A percentile compares a stretch with the other conserved stretches of the same genome.
phyloP scores from a whole-genome alignment of 2,113 vertebrate species.

The Brachirus orientalis region DNA sequence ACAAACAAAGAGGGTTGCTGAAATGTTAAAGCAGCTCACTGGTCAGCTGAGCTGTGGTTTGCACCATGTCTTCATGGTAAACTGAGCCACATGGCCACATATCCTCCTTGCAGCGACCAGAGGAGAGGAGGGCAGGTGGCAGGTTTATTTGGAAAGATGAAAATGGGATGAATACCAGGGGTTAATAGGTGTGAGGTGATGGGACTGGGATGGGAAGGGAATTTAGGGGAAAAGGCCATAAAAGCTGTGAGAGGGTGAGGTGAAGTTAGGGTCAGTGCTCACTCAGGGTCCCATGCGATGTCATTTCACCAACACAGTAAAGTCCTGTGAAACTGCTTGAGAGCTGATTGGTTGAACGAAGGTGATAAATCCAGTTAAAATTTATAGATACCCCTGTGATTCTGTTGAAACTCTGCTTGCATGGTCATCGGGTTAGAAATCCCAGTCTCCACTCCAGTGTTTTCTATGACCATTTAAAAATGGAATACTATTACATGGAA shows the following conservation, averaged over 20 bases:
- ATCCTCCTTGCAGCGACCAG: constrained; percentile 13
- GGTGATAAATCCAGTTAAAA: constrained; percentile 83
- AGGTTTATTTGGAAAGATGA: constrained; percentile 79
- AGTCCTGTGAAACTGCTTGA: constrained; percentile 81
- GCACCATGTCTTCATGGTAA: constrained; percentile 43
- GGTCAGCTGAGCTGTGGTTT: constrained; percentile 50
- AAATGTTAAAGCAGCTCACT: constrained; percentile 23
- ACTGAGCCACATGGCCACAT: constrained; percentile 51
- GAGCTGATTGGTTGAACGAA: constrained; percentile 84
- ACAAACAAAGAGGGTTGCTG: constrained; percentile 19
- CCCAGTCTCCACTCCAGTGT: no score
- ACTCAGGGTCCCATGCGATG: constrained; percentile 76
- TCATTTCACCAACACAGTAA: constrained; percentile 69
- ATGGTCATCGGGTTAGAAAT: constrained; percentile 57
- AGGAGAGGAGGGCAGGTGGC: constrained; percentile 69
- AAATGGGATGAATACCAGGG: constrained; percentile 81
- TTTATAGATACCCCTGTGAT: constrained; percentile 70
- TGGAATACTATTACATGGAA: constrained; percentile 4
- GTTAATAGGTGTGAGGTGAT: constrained; percentile 77
- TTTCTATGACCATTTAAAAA: constrained; percentile 27
- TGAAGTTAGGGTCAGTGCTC: constrained; percentile 82
- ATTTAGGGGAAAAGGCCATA: constrained; percentile 62
- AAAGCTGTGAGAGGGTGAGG: constrained; percentile 77
- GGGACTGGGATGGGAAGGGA: constrained; percentile 37
- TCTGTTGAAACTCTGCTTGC: constrained; percentile 53